Evolutionary conservation across 2,797 vertebrate species (phyloP).

Genomic region (Sebastes goodei): DNA sequence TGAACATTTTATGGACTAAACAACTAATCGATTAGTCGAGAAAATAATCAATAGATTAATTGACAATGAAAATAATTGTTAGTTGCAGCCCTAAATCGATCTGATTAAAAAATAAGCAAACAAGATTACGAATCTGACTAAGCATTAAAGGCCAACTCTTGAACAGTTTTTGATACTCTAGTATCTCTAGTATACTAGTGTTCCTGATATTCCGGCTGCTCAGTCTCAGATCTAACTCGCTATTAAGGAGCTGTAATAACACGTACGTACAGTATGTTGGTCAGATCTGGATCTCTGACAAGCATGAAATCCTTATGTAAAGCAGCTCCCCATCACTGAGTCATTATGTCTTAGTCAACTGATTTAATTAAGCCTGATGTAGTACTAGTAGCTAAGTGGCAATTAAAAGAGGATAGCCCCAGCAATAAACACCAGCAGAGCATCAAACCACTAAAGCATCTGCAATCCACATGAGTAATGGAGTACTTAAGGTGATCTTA

Average conservation of each 20-base stretch:
- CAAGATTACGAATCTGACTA: neutral
- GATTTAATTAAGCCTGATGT: slow-evolving; percentile 53
- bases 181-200: accelerated
- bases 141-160: neutral
- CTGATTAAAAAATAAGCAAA: neutral
- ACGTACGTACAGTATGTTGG: neutral
- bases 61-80: no score
- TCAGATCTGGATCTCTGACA: slow-evolving; percentile 23
- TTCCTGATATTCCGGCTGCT: slow-evolving; percentile 22
- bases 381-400: slow-evolving; percentile 45
- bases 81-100: no score
- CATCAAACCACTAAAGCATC: slow-evolving; percentile 55
- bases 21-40: no score
- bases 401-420: slow-evolving; percentile 39
- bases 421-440: slow-evolving; percentile 42
- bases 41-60: no score
- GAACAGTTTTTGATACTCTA: neutral
- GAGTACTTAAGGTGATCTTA: slow-evolving; percentile 71
- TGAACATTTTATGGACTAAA: no score
- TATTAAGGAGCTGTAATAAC: slow-evolving; percentile 42
- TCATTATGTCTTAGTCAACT: slow-evolving; percentile 30
- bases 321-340: slow-evolving; percentile 23
- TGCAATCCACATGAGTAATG: slow-evolving; percentile 58
- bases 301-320: slow-evolving; percentile 27
- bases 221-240: neutral